Evolutionary conservation across 2,797 vertebrate species (phyloP).

Genomic region (Mus caroli): DNA sequence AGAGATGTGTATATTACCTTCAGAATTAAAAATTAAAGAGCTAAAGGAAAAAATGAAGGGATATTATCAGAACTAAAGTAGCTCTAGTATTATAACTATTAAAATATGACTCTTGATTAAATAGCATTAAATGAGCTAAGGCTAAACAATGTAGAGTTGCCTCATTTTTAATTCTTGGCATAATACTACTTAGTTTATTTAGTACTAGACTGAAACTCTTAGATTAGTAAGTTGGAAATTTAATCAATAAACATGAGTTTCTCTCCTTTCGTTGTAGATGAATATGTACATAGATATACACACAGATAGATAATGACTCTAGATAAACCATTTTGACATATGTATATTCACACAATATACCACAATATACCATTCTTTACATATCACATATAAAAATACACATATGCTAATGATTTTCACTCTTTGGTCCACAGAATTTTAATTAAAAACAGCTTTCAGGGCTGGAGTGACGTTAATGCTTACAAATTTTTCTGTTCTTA

Average conservation of each 20-base stretch:
- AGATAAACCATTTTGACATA: background rate
- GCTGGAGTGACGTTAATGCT: background rate
- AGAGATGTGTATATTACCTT: background rate
- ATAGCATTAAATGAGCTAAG: background rate
- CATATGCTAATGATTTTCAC: background rate
- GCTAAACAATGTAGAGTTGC: background rate
- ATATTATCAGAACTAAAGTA: background rate
- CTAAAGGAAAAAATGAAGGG: background rate
- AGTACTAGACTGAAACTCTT: background rate
- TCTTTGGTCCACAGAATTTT: background rate
- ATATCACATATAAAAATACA: background rate
- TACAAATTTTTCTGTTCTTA: background rate
- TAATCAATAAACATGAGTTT: background rate
- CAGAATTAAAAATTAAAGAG: background rate
- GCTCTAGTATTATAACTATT: background rate
- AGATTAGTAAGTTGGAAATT: background rate
- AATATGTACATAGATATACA: background rate
- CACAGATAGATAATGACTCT: background rate
- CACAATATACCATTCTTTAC: background rate
- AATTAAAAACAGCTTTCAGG: accelerated
- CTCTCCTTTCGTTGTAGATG: background rate
- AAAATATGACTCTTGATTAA: background rate
- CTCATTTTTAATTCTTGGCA: background rate
- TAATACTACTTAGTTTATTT: background rate
- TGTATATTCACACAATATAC: background rate